Evolutionary conservation across 2,888 invertebrate genomes (phyloP).

Genomic region (Linnaemya vulpina): DNA sequence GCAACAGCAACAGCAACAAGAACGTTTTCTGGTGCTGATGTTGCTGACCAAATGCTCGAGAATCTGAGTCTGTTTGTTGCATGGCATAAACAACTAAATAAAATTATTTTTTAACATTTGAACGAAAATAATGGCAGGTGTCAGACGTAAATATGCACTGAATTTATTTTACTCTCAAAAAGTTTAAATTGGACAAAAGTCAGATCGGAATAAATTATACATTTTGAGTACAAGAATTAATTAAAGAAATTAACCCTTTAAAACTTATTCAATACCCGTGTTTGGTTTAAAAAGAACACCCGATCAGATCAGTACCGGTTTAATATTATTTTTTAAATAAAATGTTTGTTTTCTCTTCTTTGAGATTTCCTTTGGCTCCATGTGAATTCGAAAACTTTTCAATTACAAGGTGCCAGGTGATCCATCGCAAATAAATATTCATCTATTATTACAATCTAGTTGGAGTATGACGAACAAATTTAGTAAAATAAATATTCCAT

Average conservation of each 20-base stretch:
- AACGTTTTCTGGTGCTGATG: conserved; percentile 34
- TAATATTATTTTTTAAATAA: no score
- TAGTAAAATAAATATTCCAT: no score
- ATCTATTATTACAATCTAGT: no score
- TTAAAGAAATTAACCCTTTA: conserved; percentile 49
- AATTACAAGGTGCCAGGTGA: no score
- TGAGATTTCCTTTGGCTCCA: no score
- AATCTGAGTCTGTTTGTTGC: conserved; percentile 59
- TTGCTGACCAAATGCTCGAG: conserved; percentile 37
- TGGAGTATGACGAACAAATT: no score
- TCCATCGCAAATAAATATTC: no score
- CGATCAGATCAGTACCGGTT: no score
- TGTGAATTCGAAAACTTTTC: no score
- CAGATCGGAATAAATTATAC: conserved; percentile 43
- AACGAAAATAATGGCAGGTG: conserved; percentile 73
- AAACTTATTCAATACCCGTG: not conserved
- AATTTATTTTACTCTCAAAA: conserved; percentile 72
- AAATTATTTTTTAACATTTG: conserved; percentile 62
- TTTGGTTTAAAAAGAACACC: no score
- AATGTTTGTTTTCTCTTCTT: no score
- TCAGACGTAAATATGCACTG: conserved; percentile 73
- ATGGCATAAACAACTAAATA: conserved; percentile 67
- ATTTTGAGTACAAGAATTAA: conserved; percentile 28
- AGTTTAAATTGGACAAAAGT: conserved; percentile 6
- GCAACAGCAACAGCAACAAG: conserved; percentile 37